Conservation (phyloP, 2,113 vertebrate genomes). For the Dolichotis patagonum region DNA sequence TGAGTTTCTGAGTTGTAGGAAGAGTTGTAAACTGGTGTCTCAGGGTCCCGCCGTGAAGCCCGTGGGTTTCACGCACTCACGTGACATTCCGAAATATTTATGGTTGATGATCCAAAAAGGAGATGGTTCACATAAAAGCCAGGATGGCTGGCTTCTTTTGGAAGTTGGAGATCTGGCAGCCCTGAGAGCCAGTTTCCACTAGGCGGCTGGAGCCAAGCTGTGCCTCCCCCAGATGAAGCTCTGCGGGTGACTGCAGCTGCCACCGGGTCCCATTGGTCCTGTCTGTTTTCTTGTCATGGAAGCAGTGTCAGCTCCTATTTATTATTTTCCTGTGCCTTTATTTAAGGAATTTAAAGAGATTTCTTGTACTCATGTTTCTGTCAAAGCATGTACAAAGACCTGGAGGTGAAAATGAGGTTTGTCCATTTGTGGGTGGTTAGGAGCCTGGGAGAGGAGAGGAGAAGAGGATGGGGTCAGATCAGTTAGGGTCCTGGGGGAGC, state of each 20-base stretch:
- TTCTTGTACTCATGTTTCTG: background rate
- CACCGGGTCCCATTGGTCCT: background rate
- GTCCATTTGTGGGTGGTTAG: background rate
- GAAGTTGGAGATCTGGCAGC: background rate
- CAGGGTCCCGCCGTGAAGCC: rapidly evolving
- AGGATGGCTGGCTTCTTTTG: background rate
- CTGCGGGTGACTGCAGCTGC: rapidly evolving
- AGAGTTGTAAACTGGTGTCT: background rate
- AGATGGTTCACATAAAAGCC: background rate
- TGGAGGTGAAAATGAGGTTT: background rate
- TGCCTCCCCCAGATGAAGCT: too few species aligned
- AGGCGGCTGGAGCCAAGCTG: rapidly evolving
- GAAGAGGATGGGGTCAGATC: background rate
- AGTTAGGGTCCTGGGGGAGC: background rate
- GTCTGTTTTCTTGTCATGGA: background rate
- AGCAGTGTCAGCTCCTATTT: background rate
- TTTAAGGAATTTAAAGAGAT: background rate
- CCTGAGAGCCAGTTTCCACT: rapidly evolving
- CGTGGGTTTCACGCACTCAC: too few species aligned
- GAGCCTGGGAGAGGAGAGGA: background rate
- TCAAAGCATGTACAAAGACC: background rate
- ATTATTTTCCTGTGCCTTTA: background rate
- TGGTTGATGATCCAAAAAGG: background rate
- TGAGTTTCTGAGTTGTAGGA: background rate
- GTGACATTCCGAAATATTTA: background rate